phyloP scores from a whole-genome alignment of 2,113 vertebrate species.

The Hippoglossus stenolepis region DNA sequence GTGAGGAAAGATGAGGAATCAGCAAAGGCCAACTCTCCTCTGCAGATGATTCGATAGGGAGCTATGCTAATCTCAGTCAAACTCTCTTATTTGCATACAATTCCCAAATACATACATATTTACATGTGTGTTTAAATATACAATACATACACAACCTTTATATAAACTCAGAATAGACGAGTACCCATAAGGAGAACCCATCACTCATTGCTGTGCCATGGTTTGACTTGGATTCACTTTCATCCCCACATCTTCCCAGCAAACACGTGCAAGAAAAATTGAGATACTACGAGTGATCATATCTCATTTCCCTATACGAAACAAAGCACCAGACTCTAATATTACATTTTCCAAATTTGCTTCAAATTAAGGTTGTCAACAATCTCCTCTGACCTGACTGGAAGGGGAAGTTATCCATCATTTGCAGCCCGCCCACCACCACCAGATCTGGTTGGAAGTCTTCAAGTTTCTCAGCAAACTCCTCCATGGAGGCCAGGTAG shows the following conservation, averaged over 20 bases:
- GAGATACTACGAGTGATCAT: no score
- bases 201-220: no score
- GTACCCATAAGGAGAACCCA: no score
- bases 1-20: no score
- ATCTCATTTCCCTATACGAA: neutral
- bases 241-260: neutral
- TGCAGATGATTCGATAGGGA: neutral
- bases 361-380: neutral
- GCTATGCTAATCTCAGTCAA: neutral
- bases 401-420: slow-evolving; percentile 90
- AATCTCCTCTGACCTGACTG: slow-evolving; percentile 70
- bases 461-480: slow-evolving; percentile 81
- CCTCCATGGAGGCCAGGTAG: slow-evolving; percentile 83
- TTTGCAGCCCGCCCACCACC: slow-evolving; percentile 87
- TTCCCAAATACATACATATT: neutral
- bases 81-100: neutral
- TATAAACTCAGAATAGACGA: neutral
- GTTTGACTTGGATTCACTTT: no score
- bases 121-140: no score
- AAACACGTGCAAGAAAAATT: neutral
- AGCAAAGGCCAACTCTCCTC: no score
- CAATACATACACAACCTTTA: no score
- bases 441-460: slow-evolving; percentile 82
- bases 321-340: neutral
- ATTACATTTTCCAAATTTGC: neutral